Evolutionary conservation across 1,140 invertebrate genomes (phyloP), one percentile per base, ranked within the genome.

Genomic region (Caenorhabditis tropicalis): DNA sequence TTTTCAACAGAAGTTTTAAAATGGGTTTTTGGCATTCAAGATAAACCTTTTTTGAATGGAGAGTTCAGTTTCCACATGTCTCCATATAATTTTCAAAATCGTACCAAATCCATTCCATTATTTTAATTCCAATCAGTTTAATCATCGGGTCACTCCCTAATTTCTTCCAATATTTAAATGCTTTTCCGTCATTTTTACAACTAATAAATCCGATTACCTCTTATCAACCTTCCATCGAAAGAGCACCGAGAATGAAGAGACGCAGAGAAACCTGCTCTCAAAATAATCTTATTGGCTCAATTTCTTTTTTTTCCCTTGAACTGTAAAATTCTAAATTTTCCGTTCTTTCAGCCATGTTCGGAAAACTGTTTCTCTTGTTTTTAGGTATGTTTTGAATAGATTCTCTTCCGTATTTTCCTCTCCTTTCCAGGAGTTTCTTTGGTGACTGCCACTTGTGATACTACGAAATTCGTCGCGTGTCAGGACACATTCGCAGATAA

Each of bases 391-490:
- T 1, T 19, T 60, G 15, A 1, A 16, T 0, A 15, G 1, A 15
- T 31, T 60, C 31, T 29, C 21, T 2, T 29, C 2, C 29, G 5
- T 27, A 1, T 9, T 29, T 16, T 7, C 27, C 12, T 60, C 7
- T 7, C 10, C 31, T 60, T 60, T 31, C 24, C n/a, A 70, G 60
- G 31, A 5, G 9, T 36, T 5, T 36, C 31, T 5, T 36, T 70
- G 60, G 60, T 19, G 7, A 19, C 19, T 36, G 60, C 82, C 65
- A 79, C 65, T 3, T 84, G 82, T 49, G 65, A 84, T 39, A 48
- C 82, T 5, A 39, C 19, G 12, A 79, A 79, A 53, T 84, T 84
- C 48, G 46, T 46, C 7, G 46, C 31, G 4, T 84, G 82, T 36
- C 82, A 84, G 27, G 65, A 48, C n/a, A 49, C 6, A 39, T 84